Conservation (phyloP, 2,797 vertebrate species). For the Trichosurus vulpecula region DNA sequence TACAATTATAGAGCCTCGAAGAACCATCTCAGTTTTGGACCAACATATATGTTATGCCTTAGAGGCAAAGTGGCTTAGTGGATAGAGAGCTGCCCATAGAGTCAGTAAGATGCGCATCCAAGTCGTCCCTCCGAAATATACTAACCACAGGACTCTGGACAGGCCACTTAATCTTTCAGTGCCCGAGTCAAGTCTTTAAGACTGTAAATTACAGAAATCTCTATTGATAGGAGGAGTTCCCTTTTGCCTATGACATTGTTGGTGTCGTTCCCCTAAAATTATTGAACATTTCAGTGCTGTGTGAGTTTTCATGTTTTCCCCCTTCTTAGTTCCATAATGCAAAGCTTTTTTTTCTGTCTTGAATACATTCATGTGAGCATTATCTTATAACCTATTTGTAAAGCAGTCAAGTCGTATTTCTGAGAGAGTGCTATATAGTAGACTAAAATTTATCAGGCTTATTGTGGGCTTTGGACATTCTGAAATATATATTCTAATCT, state of each 20-base stretch:
- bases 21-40: not conserved
- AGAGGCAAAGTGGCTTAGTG: not conserved
- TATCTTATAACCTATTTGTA: not conserved
- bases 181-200: not conserved
- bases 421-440: not conserved
- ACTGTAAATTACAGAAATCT: not conserved
- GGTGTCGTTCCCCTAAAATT: not conserved
- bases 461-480: rapidly evolving
- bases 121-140: not conserved
- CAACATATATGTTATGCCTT: not conserved
- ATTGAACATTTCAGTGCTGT: not conserved
- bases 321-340: not conserved
- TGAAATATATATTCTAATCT: not conserved
- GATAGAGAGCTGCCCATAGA: not conserved
- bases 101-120: not conserved
- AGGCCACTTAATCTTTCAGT: not conserved
- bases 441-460: not conserved
- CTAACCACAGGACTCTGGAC: not conserved
- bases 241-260: not conserved
- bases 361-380: rapidly evolving
- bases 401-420: not conserved
- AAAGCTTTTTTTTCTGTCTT: not conserved
- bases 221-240: not conserved
- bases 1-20: not conserved
- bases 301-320: not conserved